Conservation (phyloP, 2,797 vertebrate species). For the Malurus splendens region DNA sequence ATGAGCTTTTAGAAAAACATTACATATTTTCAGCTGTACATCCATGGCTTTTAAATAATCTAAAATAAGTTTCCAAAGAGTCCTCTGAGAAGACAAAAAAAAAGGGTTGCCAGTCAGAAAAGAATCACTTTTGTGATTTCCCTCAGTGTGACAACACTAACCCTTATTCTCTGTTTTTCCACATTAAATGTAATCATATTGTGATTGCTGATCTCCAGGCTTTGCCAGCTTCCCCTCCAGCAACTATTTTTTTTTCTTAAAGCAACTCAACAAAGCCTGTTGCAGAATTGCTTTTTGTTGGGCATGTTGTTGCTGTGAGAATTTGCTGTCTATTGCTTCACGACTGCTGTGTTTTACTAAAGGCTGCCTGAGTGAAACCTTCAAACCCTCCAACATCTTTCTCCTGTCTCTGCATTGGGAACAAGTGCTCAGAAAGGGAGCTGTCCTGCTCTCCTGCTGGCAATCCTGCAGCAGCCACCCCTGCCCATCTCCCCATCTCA, state of each 20-base stretch:
- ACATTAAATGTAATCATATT: neutral
- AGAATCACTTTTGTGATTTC: neutral
- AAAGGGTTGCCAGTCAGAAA: neutral
- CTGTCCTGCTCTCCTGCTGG: neutral
- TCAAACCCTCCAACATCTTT: neutral
- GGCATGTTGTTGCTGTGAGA: neutral
- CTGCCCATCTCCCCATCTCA: rapidly evolving
- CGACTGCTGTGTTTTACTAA: neutral
- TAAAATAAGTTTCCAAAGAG: neutral
- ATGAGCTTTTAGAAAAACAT: neutral
- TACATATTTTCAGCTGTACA: neutral
- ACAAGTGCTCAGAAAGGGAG: neutral
- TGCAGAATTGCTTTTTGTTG: neutral
- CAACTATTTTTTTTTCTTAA: neutral
- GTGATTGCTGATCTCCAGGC: neutral
- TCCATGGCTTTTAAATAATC: neutral
- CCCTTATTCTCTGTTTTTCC: neutral
- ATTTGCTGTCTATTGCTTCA: neutral
- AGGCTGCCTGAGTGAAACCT: neutral
- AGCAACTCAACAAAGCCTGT: neutral
- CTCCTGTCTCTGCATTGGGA: neutral
- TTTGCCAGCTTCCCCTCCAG: neutral
- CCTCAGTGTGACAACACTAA: neutral
- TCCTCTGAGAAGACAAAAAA: neutral
- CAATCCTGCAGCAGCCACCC: neutral